Base-by-base conservation (phyloP, 2,797 vertebrate species). In the Odontamblyopus rebecca region DNA sequence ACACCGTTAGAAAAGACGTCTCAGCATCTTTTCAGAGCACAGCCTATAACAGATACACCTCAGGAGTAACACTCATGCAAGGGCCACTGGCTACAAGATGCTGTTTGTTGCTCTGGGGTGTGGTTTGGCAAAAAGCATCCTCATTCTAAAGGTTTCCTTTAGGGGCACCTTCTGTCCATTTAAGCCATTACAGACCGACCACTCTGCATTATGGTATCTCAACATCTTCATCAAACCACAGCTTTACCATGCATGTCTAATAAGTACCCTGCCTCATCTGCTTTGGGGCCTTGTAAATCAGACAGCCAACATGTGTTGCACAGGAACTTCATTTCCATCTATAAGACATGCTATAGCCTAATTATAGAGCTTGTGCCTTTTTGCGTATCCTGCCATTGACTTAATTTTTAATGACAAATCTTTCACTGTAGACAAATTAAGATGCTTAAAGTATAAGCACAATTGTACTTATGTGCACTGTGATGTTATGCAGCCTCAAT, bases 91-190 rank as follows among this genome's bases (percentile, higher is more conserved):
- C 76, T 74, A 79, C 72, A 86, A 70, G 88, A 83, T 85, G 88
- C 72, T 51, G 89, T 82, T 66, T 80, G 60, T 86, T 71, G 75
- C 86, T 74, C 75, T 84, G 88, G 91, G 91, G 91, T 91, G 91
- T 91, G 91, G 91, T 92, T 48, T 91, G 84, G 82, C 69, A 56
- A 70, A 57, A 68, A 73, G 59, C 84, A 73, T 76, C 41, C 69
- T 74, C 61, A 76, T 71, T 71, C 73, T 57, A 71, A n/a, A 61
- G 67, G 51, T 70, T 74, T 59, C 69, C 68, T 71, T 69, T 57
- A 48, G 68, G 73, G 53, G 70, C 73, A 26, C 44, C 73, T 60
- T 72, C 6, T 83, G 77, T 72, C 70, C 63, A 44, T 32, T 82
- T 87, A 85, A 75, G 77, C 80, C 77, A 79, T 85, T 82, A 80